A percentile compares a stretch with the other conserved stretches of the same genome.
phyloP scores from a whole-genome alignment of 2,797 vertebrate species.

The Lagorchestes hirsutus region DNA sequence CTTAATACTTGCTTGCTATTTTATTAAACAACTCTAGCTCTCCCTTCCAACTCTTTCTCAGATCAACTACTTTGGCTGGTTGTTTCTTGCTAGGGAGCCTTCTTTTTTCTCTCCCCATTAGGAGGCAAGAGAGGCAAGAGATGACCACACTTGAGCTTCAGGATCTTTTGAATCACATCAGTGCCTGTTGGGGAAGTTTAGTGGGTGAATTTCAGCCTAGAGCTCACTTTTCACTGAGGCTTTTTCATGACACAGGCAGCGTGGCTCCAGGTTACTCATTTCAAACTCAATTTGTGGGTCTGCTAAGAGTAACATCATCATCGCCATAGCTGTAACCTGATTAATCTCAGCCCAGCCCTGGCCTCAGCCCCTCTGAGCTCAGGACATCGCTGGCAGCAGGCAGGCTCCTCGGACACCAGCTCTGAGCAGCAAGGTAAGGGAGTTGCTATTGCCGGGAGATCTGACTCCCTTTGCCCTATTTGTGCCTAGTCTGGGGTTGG shows the following conservation, averaged over 20 bases:
- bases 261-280: slow-evolving; percentile 65
- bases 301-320: slow-evolving; percentile 63
- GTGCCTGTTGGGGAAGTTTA: background rate
- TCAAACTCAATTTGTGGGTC: slow-evolving; percentile 71
- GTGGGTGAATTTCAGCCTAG: background rate
- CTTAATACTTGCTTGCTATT: background rate
- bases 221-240: slow-evolving; percentile 16
- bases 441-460: background rate
- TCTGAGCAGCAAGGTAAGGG: slow-evolving; percentile 9
- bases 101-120: background rate
- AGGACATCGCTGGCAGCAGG: background rate
- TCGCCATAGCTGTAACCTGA: slow-evolving; percentile 52
- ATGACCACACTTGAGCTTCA: background rate
- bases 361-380: background rate
- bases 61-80: background rate
- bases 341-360: background rate
- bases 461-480: background rate
- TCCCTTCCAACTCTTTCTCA: background rate
- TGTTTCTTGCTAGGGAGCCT: background rate
- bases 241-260: slow-evolving; percentile 23
- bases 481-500: background rate
- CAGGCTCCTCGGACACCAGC: background rate
- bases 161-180: background rate
- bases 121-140: background rate
- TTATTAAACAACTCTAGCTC: background rate